phyloP scores from a whole-genome alignment of 2,113 vertebrate species.

The Zosterops hypoxanthus region DNA sequence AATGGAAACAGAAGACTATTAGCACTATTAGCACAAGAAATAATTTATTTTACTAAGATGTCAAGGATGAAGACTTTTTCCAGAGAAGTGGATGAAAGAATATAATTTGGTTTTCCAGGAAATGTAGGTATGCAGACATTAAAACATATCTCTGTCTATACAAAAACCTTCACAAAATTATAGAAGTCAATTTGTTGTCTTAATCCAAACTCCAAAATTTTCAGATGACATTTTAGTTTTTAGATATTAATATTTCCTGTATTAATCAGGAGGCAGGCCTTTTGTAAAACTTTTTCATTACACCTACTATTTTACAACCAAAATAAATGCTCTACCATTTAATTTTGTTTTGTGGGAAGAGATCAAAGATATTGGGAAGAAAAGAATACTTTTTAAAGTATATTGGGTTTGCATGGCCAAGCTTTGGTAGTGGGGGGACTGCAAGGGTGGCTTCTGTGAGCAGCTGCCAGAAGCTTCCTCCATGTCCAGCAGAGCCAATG shows the following conservation, averaged over 20 bases:
- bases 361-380: neutral
- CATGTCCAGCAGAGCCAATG: neutral
- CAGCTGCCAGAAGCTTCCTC: neutral
- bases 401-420: neutral
- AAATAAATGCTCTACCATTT: neutral
- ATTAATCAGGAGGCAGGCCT: neutral
- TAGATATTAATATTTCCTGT: neutral
- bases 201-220: neutral
- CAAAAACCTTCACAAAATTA: neutral
- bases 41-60: neutral
- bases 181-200: neutral
- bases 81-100: neutral
- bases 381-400: neutral
- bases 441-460: neutral
- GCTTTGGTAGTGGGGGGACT: fast-evolving
- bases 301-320: neutral
- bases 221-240: neutral
- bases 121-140: neutral
- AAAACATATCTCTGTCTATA: neutral
- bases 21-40: neutral
- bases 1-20: neutral
- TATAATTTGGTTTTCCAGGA: neutral
- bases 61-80: neutral
- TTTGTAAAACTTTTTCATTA: neutral
- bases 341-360: neutral